phyloP scores from a whole-genome alignment of 1,140 invertebrate species.

The Zaprionus davidi region DNA sequence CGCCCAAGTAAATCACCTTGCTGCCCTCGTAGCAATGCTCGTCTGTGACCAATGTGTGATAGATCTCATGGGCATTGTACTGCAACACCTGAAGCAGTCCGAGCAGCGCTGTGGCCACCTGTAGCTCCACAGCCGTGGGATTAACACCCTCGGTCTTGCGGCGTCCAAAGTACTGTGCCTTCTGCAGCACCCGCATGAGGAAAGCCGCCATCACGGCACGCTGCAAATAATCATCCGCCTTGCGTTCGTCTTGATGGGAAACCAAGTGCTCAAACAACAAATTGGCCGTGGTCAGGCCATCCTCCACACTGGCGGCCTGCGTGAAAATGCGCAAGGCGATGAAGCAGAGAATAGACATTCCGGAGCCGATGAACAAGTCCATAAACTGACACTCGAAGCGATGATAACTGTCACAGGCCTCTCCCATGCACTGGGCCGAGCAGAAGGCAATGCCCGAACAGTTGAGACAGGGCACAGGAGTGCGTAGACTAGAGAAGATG shows the following conservation, averaged over 20 bases:
- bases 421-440: constrained; percentile 87
- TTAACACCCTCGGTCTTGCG: constrained; percentile 80
- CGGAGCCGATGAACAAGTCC: constrained; percentile 90
- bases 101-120: constrained; percentile 88
- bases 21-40: constrained; percentile 86
- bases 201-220: constrained; percentile 92
- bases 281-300: constrained; percentile 84
- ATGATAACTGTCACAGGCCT: constrained; percentile 90
- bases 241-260: constrained; percentile 87
- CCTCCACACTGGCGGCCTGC: constrained; percentile 84
- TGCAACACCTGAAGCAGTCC: constrained; percentile 92
- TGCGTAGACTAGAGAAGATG: constrained; percentile 84
- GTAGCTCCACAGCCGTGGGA: constrained; percentile 85
- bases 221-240: constrained; percentile 90
- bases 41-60: constrained; percentile 87
- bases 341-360: constrained; percentile 91
- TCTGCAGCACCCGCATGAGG: constrained; percentile 89
- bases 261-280: constrained; percentile 86
- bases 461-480: constrained; percentile 89
- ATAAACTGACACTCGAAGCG: constrained; percentile 92
- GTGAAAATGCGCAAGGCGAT: constrained; percentile 91
- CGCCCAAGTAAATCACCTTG: constrained; percentile 88
- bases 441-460: constrained; percentile 93
- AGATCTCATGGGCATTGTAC: constrained; percentile 96
- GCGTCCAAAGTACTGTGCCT: constrained; percentile 86